Percentiles rank a stretch among this genome's conserved stretches.
These are phyloP conservation scores for Axis porcinus DNA, from an alignment of 2,113 vertebrate species.

Conservation along the genomic window DNA sequence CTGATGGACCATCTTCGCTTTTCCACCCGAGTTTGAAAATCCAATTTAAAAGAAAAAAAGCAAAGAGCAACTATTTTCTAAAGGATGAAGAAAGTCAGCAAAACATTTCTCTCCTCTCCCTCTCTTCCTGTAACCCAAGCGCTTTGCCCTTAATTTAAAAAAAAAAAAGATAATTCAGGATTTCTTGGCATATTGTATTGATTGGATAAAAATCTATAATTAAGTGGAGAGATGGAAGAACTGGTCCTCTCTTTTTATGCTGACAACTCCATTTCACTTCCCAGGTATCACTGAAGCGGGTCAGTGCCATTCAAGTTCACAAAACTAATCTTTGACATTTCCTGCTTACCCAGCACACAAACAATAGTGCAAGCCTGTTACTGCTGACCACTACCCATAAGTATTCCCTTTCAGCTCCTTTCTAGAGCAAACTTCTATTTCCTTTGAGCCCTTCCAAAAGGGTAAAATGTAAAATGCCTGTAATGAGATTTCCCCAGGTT, in stretches of 20 bases:
- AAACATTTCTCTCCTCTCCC: neutral
- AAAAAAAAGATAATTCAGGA: conserved; percentile 1
- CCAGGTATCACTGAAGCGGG: neutral
- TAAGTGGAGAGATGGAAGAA: conserved; percentile 7
- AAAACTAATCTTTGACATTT: neutral
- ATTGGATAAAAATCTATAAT: conserved; percentile 46
- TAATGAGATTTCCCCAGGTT: neutral
- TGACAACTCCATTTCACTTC: conserved; percentile 19
- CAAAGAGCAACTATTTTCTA: neutral
- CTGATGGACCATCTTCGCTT: neutral
- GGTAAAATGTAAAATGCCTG: neutral
- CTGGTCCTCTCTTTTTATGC: neutral
- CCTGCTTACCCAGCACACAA: neutral
- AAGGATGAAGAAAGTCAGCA: conserved; percentile 25
- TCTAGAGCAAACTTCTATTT: neutral
- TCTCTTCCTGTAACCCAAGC: neutral
- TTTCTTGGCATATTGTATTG: neutral
- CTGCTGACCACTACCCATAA: neutral
- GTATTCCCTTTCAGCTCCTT: neutral
- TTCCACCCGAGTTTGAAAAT: neutral
- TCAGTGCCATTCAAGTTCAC: neutral
- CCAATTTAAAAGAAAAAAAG: neutral
- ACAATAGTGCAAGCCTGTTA: neutral
- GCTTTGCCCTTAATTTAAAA: neutral
- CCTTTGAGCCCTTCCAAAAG: neutral